Conservation (phyloP, 2,888 invertebrate species). For the Actias luna region DNA sequence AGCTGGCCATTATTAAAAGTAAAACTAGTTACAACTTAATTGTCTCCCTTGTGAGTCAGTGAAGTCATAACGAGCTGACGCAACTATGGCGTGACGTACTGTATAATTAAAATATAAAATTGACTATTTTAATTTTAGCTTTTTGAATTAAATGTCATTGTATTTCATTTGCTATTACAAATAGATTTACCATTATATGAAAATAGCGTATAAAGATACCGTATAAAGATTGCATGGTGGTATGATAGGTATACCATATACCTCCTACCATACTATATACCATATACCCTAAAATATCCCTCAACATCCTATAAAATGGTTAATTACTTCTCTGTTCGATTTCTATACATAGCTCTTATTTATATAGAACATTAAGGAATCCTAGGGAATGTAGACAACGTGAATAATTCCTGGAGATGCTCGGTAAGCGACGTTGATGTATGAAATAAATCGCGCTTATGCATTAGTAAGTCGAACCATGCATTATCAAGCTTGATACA, state of each 20-base stretch:
- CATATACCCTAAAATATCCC: too few relatives aligned
- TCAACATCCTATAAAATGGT: too few relatives aligned
- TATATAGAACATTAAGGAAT: too few relatives aligned
- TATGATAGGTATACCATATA: too few relatives aligned
- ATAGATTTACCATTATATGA: not conserved
- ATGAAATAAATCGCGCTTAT: not conserved
- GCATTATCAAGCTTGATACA: not conserved
- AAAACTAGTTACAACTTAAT: conserved; percentile 7
- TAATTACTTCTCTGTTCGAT: too few relatives aligned
- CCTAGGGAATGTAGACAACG: too few relatives aligned
- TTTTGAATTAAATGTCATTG: not conserved
- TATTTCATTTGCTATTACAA: not conserved
- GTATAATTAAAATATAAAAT: conserved; percentile 7
- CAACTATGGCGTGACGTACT: not conserved
- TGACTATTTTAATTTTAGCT: not conserved
- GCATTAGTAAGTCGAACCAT: not conserved
- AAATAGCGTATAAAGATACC: too few relatives aligned
- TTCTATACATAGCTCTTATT: too few relatives aligned
- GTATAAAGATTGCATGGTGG: too few relatives aligned
- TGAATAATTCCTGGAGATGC: not conserved
- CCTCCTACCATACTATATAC: too few relatives aligned
- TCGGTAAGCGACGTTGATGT: not conserved
- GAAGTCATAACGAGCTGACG: conserved; percentile 10
- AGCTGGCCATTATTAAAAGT: conserved; percentile 22
- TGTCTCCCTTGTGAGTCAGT: conserved; percentile 5